Evolutionary conservation across 53 echinoderm and acorn worm species (phyloP).

Genomic region (Actinopyga echinites): DNA sequence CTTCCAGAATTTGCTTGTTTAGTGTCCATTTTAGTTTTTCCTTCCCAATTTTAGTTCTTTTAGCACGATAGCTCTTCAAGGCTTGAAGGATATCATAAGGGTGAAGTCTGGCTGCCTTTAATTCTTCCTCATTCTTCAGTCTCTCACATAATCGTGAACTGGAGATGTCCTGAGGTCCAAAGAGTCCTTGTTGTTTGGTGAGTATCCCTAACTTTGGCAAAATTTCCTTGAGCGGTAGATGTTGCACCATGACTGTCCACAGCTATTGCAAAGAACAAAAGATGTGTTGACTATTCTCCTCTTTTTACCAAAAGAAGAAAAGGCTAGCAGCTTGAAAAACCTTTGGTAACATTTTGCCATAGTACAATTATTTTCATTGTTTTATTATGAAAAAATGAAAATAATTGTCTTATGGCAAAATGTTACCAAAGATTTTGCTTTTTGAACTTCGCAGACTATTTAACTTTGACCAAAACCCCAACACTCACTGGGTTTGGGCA

Average conservation of each 20-base stretch:
- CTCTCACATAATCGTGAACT: constrained; percentile 65
- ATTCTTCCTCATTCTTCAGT: constrained; percentile 56
- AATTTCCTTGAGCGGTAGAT: constrained; percentile 76
- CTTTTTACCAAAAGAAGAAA: too few relatives aligned
- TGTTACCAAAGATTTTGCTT: too few relatives aligned
- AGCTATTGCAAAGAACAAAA: constrained; percentile 38
- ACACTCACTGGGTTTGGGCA: too few relatives aligned
- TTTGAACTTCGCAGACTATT: too few relatives aligned
- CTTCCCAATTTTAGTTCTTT: constrained; percentile 75
- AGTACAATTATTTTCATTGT: too few relatives aligned
- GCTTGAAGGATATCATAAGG: constrained; percentile 75
- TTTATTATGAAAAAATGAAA: too few relatives aligned
- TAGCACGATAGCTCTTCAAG: constrained; percentile 64
- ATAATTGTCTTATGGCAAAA: too few relatives aligned
- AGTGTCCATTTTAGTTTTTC: constrained; percentile 72
- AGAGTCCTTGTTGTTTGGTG: constrained; percentile 60
- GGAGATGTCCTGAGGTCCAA: constrained; percentile 52
- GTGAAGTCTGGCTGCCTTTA: constrained; percentile 73
- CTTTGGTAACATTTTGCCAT: too few relatives aligned
- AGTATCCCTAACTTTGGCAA: constrained; percentile 74
- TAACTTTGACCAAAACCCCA: too few relatives aligned
- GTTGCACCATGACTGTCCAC: constrained; percentile 69
- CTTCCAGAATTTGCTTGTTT: constrained; percentile 63
- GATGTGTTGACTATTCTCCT: too few relatives aligned
- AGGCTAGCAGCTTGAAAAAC: too few relatives aligned